phyloP scores from a whole-genome alignment of 2,888 invertebrate species.

The Auanema sp. region DNA sequence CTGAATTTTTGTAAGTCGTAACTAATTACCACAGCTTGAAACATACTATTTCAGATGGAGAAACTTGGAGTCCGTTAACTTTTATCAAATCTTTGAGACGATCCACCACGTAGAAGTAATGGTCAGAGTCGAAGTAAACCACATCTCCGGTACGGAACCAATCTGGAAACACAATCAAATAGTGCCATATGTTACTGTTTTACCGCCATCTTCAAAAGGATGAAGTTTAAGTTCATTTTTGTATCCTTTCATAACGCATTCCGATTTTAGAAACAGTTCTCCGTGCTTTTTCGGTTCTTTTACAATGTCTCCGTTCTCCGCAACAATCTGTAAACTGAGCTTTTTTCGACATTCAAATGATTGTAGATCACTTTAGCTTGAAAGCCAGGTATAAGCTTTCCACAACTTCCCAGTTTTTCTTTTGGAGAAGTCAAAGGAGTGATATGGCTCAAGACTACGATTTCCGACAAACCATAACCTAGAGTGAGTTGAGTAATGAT shows the following conservation, averaged over 20 bases:
- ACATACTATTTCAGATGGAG: conserved; percentile 50
- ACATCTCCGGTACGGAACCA: conserved; percentile 74
- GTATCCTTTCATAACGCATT: conserved; percentile 80
- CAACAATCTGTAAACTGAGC: conserved; percentile 12
- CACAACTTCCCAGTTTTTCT: conserved; percentile 42
- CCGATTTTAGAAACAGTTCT: conserved; percentile 82
- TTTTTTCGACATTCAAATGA: background rate
- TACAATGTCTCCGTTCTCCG: conserved; percentile 68
- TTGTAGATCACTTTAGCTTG: conserved; percentile 34
- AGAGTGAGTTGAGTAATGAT: too few relatives aligned
- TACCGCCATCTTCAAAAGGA: conserved; percentile 66
- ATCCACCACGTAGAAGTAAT: conserved; percentile 80
- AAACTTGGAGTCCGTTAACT: conserved; percentile 83
- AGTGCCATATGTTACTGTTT: background rate
- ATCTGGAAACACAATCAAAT: background rate
- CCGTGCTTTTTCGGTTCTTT: conserved; percentile 74
- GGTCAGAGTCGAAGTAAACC: conserved; percentile 79
- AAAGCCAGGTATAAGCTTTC: conserved; percentile 47
- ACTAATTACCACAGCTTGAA: background rate
- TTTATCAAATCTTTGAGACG: conserved; percentile 86
- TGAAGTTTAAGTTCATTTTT: conserved; percentile 68
- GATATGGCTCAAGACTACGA: conserved; percentile 49
- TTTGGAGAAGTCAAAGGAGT: conserved; percentile 31
- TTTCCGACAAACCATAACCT: conserved; percentile 58
- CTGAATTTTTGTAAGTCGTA: conserved; percentile 64